phyloP scores from a whole-genome alignment of 2,797 vertebrate species.

The Darevskia nairensis region DNA sequence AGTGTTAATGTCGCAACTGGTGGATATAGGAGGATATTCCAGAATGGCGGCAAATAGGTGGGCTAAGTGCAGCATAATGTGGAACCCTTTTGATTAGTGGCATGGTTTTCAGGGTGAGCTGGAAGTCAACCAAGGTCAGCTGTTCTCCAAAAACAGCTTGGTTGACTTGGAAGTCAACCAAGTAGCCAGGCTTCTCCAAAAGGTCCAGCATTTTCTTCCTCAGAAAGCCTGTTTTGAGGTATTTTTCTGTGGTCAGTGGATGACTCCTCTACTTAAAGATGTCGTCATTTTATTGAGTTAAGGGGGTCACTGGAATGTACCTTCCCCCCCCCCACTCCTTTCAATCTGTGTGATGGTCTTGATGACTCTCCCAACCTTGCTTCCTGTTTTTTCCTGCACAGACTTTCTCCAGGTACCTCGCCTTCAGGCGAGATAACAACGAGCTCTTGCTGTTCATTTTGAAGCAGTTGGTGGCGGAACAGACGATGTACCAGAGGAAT shows the following conservation, averaged over 20 bases:
- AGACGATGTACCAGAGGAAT: conserved; percentile 93
- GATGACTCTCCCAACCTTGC: conserved; percentile 9
- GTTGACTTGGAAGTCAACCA: not conserved
- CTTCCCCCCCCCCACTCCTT: not conserved
- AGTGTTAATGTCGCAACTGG: not conserved
- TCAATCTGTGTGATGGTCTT: accelerated
- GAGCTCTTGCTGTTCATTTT: conserved; percentile 96
- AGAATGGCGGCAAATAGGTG: not conserved
- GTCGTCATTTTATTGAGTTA: accelerated
- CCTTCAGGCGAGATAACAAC: conserved; percentile 96
- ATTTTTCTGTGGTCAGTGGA: not conserved
- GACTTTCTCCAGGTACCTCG: conserved; percentile 94
- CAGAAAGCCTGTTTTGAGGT: not conserved
- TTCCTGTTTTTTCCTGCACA: conserved; percentile 56
- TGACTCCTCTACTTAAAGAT: not conserved
- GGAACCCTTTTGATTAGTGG: not conserved
- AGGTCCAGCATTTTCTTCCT: not conserved
- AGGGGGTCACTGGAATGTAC: not conserved
- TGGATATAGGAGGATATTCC: not conserved
- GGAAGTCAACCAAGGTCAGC: not conserved
- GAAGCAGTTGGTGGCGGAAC: conserved; percentile 96
- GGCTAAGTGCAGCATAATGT: not conserved
- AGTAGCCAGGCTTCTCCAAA: not conserved
- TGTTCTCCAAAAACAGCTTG: too few relatives aligned
- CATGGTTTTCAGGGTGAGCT: not conserved